Percentiles rank a stretch among this genome's conserved stretches.
phyloP scores from a whole-genome alignment of 2,888 invertebrate species.

The Argynnis bischoffii region DNA sequence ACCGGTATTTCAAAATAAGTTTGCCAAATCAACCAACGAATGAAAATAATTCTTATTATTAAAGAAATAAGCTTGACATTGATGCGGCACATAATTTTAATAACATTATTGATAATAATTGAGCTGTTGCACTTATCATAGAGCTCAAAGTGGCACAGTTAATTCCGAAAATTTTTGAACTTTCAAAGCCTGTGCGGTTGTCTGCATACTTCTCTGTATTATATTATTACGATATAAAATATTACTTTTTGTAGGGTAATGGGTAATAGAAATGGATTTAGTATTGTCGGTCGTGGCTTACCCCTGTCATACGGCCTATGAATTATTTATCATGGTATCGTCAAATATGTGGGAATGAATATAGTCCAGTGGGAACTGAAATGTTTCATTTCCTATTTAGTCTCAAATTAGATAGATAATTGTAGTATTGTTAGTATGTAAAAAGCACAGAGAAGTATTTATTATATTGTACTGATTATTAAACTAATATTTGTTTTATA shows the following conservation, averaged over 20 bases:
- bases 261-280: constrained; percentile 49
- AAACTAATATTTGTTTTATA: too few relatives aligned
- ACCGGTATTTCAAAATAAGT: constrained; percentile 5
- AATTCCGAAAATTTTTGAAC: constrained; percentile 38
- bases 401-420: background rate
- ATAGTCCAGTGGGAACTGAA: background rate
- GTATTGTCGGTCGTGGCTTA: constrained; percentile 51
- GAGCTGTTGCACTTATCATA: constrained; percentile 40
- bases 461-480: too few relatives aligned
- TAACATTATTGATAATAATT: constrained; percentile 44
- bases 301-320: constrained; percentile 46
- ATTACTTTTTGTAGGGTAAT: constrained; percentile 33
- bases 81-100: constrained; percentile 24
- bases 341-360: constrained; percentile 39
- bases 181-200: constrained; percentile 25
- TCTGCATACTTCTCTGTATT: constrained; percentile 29
- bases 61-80: background rate
- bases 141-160: constrained; percentile 36
- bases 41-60: background rate
- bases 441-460: too few relatives aligned
- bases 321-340: constrained; percentile 57
- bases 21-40: background rate
- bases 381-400: background rate
- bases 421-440: background rate
- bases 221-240: constrained; percentile 39